These are phyloP conservation scores for Cotesia congregata DNA, from an alignment of 2,888 invertebrate genomes.

Conservation along the genomic window DNA sequence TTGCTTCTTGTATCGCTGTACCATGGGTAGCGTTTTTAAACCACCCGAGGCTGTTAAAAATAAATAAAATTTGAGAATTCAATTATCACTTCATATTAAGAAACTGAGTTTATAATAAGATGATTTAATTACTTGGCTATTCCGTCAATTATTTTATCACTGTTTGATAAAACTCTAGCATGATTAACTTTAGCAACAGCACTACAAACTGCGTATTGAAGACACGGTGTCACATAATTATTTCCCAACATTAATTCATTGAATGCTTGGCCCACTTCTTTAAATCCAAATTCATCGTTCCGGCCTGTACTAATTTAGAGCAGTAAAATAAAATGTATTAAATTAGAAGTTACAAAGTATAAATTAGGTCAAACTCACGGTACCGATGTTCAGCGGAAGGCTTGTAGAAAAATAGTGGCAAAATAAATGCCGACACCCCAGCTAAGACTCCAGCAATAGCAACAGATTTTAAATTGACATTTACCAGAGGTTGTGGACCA, in stretches of 20 bases:
- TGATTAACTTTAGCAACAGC: constrained; percentile 58
- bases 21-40: constrained; percentile 71
- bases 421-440: constrained; percentile 72
- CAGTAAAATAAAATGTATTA: background rate
- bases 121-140: constrained; percentile 61
- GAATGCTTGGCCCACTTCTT: constrained; percentile 57
- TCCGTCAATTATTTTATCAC: constrained; percentile 69
- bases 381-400: constrained; percentile 48
- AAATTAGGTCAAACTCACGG: constrained; percentile 43
- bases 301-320: constrained; percentile 50
- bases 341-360: constrained; percentile 22
- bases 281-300: constrained; percentile 50
- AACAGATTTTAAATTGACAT: constrained; percentile 76
- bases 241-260: constrained; percentile 64
- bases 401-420: constrained; percentile 69
- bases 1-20: constrained; percentile 72
- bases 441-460: constrained; percentile 75
- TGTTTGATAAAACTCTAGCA: constrained; percentile 59
- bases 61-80: constrained; percentile 26
- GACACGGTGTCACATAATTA: constrained; percentile 64
- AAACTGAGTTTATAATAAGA: no score
- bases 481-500: constrained; percentile 72
- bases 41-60: constrained; percentile 69
- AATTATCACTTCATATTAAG: constrained; percentile 11
- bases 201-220: constrained; percentile 66